Base-by-base conservation (phyloP, 2,797 vertebrate genomes). In the Pteropus rufus region DNA sequence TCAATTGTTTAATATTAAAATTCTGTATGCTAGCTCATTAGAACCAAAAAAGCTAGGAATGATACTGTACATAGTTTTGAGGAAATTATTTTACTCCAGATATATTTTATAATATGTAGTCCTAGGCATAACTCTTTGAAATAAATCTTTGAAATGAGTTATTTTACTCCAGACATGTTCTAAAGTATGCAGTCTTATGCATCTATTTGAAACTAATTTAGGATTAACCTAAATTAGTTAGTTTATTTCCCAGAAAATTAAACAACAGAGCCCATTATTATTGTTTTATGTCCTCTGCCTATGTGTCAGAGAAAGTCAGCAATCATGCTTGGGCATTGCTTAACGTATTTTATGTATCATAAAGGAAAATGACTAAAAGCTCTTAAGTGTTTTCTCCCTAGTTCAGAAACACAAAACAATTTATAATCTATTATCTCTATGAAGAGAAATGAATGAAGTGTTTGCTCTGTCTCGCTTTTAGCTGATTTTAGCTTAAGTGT, bases 371-470 rank as follows among this genome's bases (percentile, higher is more conserved):
- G 56, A 3, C 34, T 65, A 86, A 88, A 85, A 54, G 6, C 16
- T 84, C 39, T 81, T 69, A 31, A 6, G 16, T 36, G 91, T 84
- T 67, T 92, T 88, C 1, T 14, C 7, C 29, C 31, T 79, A 69
- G 62, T 80, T 62, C 34, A 88, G 62, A 84, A 92, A 75, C n/a
- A 70, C 31, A 94, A 87, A 83, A 82, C 12, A 90, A 82, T 69
- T 75, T 90, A 64, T 64, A 41, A 94, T 77, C 39, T 41, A 70
- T 90, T 67, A 75, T 89, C 49, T 41, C 67, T 41, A 15, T 58
- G 58, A 84, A 31, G 58, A 90, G 31, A 93, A 76, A 11, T 41
- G 54, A 96, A 95, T 52, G 49, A 96, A 94, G 34, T 70, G 19
- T 86, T 89, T 89, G 7, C 34, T 88, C 56, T 87, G 6, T 44